Evolutionary conservation across 1,140 invertebrate genomes (phyloP).

Genomic region (Solen grandis): DNA sequence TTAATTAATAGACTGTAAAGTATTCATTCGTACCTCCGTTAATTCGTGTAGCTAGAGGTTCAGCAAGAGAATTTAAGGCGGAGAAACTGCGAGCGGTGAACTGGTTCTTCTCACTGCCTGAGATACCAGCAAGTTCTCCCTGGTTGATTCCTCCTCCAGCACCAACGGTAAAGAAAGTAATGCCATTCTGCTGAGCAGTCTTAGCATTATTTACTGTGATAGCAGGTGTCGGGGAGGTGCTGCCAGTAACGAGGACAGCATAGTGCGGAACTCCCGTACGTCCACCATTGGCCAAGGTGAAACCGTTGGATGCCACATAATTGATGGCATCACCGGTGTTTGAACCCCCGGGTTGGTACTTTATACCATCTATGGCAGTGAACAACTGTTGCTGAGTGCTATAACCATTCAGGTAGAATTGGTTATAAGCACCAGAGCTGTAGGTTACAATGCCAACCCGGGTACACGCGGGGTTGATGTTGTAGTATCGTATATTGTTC

Average conservation of each 20-base stretch:
- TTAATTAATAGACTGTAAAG: no score
- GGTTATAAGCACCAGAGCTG: slow-evolving; percentile 60
- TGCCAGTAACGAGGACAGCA: slow-evolving; percentile 72
- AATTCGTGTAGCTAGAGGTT: slow-evolving; percentile 62
- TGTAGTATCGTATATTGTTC: slow-evolving; percentile 67
- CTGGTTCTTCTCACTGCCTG: slow-evolving; percentile 63
- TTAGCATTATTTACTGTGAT: slow-evolving; percentile 61
- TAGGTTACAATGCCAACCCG: slow-evolving; percentile 68
- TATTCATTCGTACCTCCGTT: slow-evolving; percentile 20
- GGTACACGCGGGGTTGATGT: slow-evolving; percentile 61
- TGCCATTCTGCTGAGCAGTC: slow-evolving; percentile 61
- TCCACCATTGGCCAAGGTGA: slow-evolving; percentile 67
- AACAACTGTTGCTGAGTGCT: slow-evolving; percentile 49
- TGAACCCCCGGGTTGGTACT: slow-evolving; percentile 63
- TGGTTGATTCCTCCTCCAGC: slow-evolving; percentile 68
- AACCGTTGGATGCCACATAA: slow-evolving; percentile 63
- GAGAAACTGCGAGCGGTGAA: slow-evolving; percentile 69
- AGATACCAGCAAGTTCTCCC: slow-evolving; percentile 61
- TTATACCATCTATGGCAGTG: slow-evolving; percentile 59
- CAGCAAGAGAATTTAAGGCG: slow-evolving; percentile 61
- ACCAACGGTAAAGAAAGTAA: slow-evolving; percentile 73
- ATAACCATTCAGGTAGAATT: slow-evolving; percentile 70
- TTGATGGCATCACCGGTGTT: slow-evolving; percentile 67
- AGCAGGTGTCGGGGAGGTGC: slow-evolving; percentile 63
- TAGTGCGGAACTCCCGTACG: slow-evolving; percentile 72